Percentiles rank a stretch among this genome's conserved stretches.
phyloP scores from a whole-genome alignment of 2,797 vertebrate genomes.

The Neosalanx taihuensis region DNA sequence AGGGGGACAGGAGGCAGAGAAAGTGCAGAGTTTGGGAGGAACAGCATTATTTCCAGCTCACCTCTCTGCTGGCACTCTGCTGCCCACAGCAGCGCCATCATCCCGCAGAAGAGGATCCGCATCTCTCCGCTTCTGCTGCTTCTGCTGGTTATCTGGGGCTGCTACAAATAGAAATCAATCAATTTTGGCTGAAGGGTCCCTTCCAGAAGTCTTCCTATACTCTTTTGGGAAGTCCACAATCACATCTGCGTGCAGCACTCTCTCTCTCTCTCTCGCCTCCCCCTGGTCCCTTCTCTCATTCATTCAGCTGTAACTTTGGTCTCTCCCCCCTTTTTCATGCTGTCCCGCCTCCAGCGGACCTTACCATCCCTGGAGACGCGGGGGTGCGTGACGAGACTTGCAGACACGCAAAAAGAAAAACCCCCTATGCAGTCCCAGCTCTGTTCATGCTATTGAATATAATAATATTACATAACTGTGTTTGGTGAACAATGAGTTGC shows the following conservation, averaged over 20 bases:
- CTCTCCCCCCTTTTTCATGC: slow-evolving; percentile 42
- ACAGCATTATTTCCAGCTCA: slow-evolving; percentile 57
- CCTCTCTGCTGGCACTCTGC: slow-evolving; percentile 74
- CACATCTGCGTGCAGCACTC: not conserved
- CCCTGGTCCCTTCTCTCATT: slow-evolving; percentile 29
- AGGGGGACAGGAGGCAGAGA: slow-evolving; percentile 2
- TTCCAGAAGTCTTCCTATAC: not conserved
- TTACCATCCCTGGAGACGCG: slow-evolving; percentile 37
- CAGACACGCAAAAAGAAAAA: not conserved
- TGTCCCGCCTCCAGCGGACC: slow-evolving; percentile 44
- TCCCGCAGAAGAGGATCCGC: slow-evolving; percentile 36
- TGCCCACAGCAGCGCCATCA: slow-evolving; percentile 53
- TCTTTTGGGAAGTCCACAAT: not conserved
- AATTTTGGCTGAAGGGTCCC: not conserved
- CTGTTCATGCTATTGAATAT: no score
- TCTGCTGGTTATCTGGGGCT: not conserved
- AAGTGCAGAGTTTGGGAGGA: slow-evolving; percentile 31
- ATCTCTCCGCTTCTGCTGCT: slow-evolving; percentile 39
- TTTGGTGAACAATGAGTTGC: no score
- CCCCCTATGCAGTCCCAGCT: not conserved
- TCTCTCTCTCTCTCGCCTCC: slow-evolving; percentile 11
- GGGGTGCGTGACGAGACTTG: slow-evolving; percentile 16
- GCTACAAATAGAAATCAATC: not conserved
- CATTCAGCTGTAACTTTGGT: slow-evolving; percentile 39
- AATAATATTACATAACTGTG: no score